These are phyloP conservation scores for Troglohyphantes excavatus DNA, from an alignment of 2,888 invertebrate genomes.

Conservation along the genomic window DNA sequence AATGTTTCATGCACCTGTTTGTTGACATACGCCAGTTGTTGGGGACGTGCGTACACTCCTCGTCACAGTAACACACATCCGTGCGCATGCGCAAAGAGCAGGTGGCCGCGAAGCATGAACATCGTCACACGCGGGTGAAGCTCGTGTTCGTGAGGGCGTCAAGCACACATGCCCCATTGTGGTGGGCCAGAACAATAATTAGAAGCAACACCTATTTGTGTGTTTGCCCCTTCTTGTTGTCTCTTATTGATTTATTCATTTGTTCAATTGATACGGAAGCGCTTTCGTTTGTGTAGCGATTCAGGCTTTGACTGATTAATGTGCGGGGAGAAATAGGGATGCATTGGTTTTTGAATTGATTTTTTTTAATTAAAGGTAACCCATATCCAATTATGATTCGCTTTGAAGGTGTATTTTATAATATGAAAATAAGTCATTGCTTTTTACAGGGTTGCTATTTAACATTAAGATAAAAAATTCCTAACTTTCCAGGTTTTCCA, in stretches of 20 bases:
- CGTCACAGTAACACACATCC: conserved; percentile 67
- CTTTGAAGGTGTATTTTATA: too few species aligned
- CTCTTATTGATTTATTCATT: neutral
- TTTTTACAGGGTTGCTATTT: too few species aligned
- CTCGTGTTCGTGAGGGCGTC: neutral
- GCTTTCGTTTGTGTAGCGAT: neutral
- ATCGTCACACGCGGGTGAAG: conserved; percentile 58
- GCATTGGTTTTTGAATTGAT: too few species aligned
- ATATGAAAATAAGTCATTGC: too few species aligned
- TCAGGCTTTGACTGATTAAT: neutral
- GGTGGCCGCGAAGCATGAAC: conserved; percentile 27
- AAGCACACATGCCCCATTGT: conserved; percentile 7
- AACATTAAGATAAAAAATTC: too few species aligned
- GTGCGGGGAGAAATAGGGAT: neutral
- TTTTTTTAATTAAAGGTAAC: too few species aligned
- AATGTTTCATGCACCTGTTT: conserved; percentile 33
- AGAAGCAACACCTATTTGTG: neutral
- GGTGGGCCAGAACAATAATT: conserved; percentile 14
- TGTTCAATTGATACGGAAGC: neutral
- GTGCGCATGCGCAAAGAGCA: conserved; percentile 42
- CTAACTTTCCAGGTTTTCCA: too few species aligned
- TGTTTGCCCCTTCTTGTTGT: neutral
- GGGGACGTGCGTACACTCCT: neutral
- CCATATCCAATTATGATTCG: too few species aligned
- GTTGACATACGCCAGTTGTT: conserved; percentile 36